phyloP scores from a whole-genome alignment of 2,888 invertebrate genomes.

The Tubulanus polymorphus region DNA sequence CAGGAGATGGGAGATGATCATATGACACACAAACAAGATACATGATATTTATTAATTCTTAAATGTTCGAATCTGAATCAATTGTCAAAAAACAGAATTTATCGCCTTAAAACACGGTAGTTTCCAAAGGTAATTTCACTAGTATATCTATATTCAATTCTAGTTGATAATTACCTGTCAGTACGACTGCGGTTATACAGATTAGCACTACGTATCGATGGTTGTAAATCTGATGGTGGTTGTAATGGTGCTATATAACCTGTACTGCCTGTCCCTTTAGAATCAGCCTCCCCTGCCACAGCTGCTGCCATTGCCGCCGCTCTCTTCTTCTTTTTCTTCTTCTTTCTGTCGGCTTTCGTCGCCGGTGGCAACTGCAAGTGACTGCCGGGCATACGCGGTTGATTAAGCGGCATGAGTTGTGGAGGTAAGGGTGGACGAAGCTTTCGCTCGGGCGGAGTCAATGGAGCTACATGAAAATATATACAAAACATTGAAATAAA shows the following conservation, averaged over 20 bases:
- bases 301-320: conserved; percentile 16
- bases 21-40: no score
- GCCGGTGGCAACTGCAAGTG: conserved; percentile 22
- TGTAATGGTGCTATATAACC: conserved; percentile 41
- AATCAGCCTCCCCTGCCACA: conserved; percentile 25
- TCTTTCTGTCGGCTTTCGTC: conserved; percentile 20
- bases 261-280: conserved; percentile 31
- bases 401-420: conserved; percentile 38
- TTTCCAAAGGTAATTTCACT: no score
- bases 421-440: conserved; percentile 27
- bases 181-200: no score
- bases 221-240: conserved; percentile 21
- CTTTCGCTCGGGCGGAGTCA: not conserved
- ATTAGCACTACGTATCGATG: not conserved
- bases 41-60: no score
- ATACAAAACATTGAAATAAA: no score
- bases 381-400: conserved; percentile 33
- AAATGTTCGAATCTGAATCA: no score
- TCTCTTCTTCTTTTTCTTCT: conserved; percentile 30
- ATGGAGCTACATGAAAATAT: no score
- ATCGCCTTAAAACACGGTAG: no score
- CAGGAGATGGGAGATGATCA: no score
- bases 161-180: no score
- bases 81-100: no score
- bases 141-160: no score